Evolutionary conservation across 1,140 invertebrate genomes (phyloP).

Genomic region (Araneus ventricosus): DNA sequence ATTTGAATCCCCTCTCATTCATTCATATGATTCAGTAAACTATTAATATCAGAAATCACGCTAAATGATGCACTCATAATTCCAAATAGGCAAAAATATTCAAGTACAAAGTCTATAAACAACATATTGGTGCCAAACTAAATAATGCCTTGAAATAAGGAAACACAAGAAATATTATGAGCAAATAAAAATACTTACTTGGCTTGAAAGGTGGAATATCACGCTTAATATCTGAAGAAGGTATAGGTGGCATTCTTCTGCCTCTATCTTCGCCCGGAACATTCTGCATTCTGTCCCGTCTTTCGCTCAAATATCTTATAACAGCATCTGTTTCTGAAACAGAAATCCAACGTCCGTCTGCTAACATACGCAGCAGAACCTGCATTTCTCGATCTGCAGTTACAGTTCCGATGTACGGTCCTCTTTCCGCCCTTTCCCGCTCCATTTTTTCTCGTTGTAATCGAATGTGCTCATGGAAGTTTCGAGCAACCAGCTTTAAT

Average conservation of each 20-base stretch:
- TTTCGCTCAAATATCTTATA: constrained; percentile 89
- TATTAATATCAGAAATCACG: too few relatives aligned
- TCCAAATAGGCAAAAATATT: too few relatives aligned
- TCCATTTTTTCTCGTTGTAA: constrained; percentile 66
- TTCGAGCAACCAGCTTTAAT: constrained; percentile 87
- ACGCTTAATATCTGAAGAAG: constrained; percentile 48
- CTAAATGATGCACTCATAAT: too few relatives aligned
- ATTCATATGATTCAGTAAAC: too few relatives aligned
- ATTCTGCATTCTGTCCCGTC: constrained; percentile 81
- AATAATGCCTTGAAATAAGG: too few relatives aligned
- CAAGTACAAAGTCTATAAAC: too few relatives aligned
- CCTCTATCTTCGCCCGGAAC: constrained; percentile 37
- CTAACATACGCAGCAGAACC: constrained; percentile 88
- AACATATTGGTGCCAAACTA: too few relatives aligned
- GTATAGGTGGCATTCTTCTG: not conserved
- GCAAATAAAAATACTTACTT: constrained; percentile 41
- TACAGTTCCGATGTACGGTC: constrained; percentile 60
- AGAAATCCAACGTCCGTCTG: constrained; percentile 89
- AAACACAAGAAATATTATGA: too few relatives aligned
- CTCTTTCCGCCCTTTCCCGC: constrained; percentile 62
- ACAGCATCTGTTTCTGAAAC: constrained; percentile 90
- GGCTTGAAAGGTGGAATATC: constrained; percentile 27
- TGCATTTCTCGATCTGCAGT: constrained; percentile 79
- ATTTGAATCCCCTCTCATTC: too few relatives aligned
- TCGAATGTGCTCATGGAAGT: constrained; percentile 88